Percentiles rank a stretch among this genome's conserved stretches.
phyloP scores from a whole-genome alignment of 2,797 vertebrate species.

The Chloroceryle amazona region DNA sequence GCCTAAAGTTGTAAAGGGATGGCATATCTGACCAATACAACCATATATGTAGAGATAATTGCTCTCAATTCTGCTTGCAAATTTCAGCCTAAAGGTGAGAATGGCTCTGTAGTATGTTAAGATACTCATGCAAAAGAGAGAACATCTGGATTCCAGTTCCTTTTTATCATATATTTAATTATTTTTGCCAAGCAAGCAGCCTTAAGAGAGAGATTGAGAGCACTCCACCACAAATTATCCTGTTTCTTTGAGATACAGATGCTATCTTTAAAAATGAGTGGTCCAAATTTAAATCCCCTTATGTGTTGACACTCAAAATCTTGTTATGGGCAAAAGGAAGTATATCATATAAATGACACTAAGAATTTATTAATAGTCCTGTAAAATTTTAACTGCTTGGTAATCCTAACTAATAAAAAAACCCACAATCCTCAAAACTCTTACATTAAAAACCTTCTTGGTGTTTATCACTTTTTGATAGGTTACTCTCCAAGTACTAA shows the following conservation, averaged over 20 bases:
- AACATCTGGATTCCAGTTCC: background rate
- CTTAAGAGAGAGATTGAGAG: background rate
- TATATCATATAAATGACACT: background rate
- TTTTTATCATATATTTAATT: background rate
- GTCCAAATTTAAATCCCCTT: background rate
- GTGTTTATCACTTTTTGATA: background rate
- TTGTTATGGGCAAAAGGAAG: background rate
- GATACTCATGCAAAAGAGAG: background rate
- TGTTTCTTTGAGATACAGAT: background rate
- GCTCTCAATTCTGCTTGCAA: background rate
- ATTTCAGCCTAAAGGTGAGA: background rate
- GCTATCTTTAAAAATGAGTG: accelerated
- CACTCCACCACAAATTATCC: background rate
- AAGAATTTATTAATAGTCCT: background rate
- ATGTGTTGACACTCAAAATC: background rate
- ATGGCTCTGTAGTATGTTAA: background rate
- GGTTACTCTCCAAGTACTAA: background rate
- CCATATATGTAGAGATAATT: background rate
- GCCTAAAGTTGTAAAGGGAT: background rate
- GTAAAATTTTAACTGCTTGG: background rate
- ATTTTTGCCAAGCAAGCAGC: background rate
- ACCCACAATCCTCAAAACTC: accelerated
- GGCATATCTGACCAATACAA: background rate
- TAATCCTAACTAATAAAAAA: background rate
- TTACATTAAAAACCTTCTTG: background rate